Base-by-base conservation (phyloP, 2,888 invertebrate species). In the Pollenia angustigena region DNA sequence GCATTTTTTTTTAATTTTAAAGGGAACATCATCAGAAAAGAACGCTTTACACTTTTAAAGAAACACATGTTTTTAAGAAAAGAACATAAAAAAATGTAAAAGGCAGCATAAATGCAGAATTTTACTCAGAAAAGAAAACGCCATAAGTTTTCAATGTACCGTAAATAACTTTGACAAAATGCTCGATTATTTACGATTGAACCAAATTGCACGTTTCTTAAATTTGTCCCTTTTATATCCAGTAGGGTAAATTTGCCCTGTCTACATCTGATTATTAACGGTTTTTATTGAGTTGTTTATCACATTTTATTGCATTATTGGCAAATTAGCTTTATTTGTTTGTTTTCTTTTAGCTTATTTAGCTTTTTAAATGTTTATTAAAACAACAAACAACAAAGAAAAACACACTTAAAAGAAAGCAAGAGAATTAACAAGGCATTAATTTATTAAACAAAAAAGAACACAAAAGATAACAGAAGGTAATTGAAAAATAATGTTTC, bases 401-500 rank as follows among this genome's bases (percentile, higher is more conserved):
- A 48, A 52, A 32, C 32, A 32, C 32, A 32, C 32, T 32, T 32
- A 32, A 32, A 32, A 32, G 32, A 52, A 64, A 4, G 6, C 16
- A 7, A 52, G 0, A 9, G 9, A 62, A 42, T 75, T 62, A 75
- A 42, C 18, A 75, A 62, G 14, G 40, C 60, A 75, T 62, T 75
- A 42, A 58, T 50, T 48, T 68, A 14, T 58, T 58, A 50, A 46
- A 56, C 3, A 64, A 48, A 68, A 16, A 18, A 78, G 1, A 14
- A 62, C n/a, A 40, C 9, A 40, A 12, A 40, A 48, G 14, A 54
- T 32, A 32, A 66, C 2, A 46, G 11, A 16, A 56, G 46, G n/a
- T 78, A 48, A 78, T 68, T 48, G 48, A 32, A 56, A 58, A 48
- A 68, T 18, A 18, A 42, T 66, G 40, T 68, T 56, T 54, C 23